These are phyloP conservation scores for Hephaestus fuliginosus DNA, from an alignment of 2,797 vertebrate genomes.

Conservation along the genomic window DNA sequence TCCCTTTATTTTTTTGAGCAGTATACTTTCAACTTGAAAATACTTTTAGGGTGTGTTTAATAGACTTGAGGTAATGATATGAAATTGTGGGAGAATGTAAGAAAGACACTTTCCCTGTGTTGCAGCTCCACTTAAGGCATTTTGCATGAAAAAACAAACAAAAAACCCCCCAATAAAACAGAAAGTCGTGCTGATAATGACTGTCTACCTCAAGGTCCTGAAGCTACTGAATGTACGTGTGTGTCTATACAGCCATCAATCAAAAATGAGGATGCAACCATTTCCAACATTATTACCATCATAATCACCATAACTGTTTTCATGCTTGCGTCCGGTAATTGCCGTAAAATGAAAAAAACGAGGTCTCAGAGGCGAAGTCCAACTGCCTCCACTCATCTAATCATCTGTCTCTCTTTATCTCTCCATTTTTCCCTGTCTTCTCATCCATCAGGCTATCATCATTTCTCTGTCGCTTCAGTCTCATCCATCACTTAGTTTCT, in stretches of 20 bases:
- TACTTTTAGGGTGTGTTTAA: slow-evolving; percentile 15
- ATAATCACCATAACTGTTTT: slow-evolving; percentile 53
- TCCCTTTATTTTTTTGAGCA: too few relatives aligned
- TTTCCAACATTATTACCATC: slow-evolving; percentile 44
- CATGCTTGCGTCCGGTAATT: slow-evolving; percentile 35
- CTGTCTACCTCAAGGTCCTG: slow-evolving; percentile 25
- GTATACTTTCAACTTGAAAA: slow-evolving; percentile 30
- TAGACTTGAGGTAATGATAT: slow-evolving; percentile 11
- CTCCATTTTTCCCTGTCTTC: slow-evolving; percentile 67
- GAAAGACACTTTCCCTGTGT: background rate
- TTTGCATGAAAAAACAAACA: slow-evolving; percentile 20
- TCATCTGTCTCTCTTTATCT: slow-evolving; percentile 78
- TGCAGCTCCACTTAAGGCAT: slow-evolving; percentile 20
- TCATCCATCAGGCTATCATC: slow-evolving; percentile 79
- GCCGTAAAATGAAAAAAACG: slow-evolving; percentile 27
- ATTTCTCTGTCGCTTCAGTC: slow-evolving; percentile 64
- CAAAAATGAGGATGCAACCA: slow-evolving; percentile 33
- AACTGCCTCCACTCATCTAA: slow-evolving; percentile 69
- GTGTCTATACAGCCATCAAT: slow-evolving; percentile 40
- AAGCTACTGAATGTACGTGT: slow-evolving; percentile 21
- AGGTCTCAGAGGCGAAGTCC: slow-evolving; percentile 54
- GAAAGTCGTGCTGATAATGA: slow-evolving; percentile 2
- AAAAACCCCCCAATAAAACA: too few relatives aligned
- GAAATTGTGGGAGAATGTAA: slow-evolving; percentile 18
- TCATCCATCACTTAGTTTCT: slow-evolving; percentile 77